phyloP scores from a whole-genome alignment of 2,113 vertebrate species.

The Tichodroma muraria region DNA sequence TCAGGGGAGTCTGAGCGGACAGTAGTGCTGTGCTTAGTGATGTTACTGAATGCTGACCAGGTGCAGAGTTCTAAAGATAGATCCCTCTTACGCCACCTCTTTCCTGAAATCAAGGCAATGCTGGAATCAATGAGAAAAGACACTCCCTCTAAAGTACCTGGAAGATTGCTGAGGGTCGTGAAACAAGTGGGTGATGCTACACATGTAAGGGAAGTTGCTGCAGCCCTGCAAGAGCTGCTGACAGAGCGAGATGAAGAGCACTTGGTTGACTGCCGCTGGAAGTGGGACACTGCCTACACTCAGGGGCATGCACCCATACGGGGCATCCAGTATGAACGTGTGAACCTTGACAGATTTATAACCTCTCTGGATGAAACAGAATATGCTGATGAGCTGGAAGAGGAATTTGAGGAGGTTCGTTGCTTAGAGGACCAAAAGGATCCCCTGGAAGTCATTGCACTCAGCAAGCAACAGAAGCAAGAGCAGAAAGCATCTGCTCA shows the following conservation, averaged over 20 bases:
- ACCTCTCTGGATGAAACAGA: not conserved
- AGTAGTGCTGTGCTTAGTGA: slow-evolving; percentile 72
- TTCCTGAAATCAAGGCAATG: slow-evolving; percentile 11
- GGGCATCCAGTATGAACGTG: slow-evolving; percentile 65
- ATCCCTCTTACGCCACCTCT: slow-evolving; percentile 4
- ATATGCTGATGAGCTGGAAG: not conserved
- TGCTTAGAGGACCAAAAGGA: slow-evolving; percentile 64
- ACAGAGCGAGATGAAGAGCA: slow-evolving; percentile 65
- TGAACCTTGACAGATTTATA: slow-evolving; percentile 59
- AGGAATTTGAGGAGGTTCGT: slow-evolving; percentile 30
- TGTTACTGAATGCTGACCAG: slow-evolving; percentile 70
- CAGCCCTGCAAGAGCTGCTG: slow-evolving; percentile 68
- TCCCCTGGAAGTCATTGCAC: slow-evolving; percentile 63
- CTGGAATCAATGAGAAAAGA: slow-evolving; percentile 24
- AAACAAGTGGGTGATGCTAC: not conserved
- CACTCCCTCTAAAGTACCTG: slow-evolving; percentile 54
- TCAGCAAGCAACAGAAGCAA: slow-evolving; percentile 63
- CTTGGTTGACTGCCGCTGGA: slow-evolving; percentile 74
- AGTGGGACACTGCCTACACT: slow-evolving; percentile 57
- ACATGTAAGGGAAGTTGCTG: slow-evolving; percentile 42
- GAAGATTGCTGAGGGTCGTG: slow-evolving; percentile 56
- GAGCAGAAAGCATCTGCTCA: slow-evolving; percentile 56
- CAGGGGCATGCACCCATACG: slow-evolving; percentile 37
- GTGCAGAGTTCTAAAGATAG: slow-evolving; percentile 30
- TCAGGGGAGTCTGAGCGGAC: slow-evolving; percentile 77